These are phyloP conservation scores for Emesis russula DNA, from an alignment of 2,888 invertebrate genomes.

Conservation along the genomic window DNA sequence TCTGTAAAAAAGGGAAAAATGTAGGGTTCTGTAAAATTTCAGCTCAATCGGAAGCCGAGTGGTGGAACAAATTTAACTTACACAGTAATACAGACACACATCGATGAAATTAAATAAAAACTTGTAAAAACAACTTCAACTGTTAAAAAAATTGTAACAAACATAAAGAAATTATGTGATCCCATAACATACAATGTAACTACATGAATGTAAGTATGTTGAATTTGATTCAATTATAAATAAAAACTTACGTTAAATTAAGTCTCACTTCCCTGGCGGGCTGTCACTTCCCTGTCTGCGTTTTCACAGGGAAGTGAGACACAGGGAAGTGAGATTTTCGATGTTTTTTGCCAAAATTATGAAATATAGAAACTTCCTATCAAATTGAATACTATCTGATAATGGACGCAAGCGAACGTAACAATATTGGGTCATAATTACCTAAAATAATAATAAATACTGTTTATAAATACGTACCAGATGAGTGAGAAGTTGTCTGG, in stretches of 20 bases:
- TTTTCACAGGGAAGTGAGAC: background rate
- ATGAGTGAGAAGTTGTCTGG: no score
- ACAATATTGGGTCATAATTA: background rate
- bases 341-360: background rate
- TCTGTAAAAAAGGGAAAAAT: background rate
- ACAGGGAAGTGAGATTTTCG: background rate
- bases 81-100: background rate
- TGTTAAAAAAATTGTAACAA: conserved; percentile 1
- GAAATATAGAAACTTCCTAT: background rate
- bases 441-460: no score
- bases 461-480: background rate
- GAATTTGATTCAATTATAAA: background rate
- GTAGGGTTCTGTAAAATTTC: background rate
- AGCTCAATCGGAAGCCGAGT: background rate
- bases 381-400: background rate
- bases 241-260: background rate
- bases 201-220: background rate
- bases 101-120: background rate
- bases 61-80: background rate
- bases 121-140: background rate
- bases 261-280: background rate
- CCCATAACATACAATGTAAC: background rate
- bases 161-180: background rate
- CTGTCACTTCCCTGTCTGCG: background rate
- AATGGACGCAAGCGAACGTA: background rate